These are phyloP conservation scores for Elephas maximus DNA, from an alignment of 2,113 vertebrate species.

Conservation along the genomic window DNA sequence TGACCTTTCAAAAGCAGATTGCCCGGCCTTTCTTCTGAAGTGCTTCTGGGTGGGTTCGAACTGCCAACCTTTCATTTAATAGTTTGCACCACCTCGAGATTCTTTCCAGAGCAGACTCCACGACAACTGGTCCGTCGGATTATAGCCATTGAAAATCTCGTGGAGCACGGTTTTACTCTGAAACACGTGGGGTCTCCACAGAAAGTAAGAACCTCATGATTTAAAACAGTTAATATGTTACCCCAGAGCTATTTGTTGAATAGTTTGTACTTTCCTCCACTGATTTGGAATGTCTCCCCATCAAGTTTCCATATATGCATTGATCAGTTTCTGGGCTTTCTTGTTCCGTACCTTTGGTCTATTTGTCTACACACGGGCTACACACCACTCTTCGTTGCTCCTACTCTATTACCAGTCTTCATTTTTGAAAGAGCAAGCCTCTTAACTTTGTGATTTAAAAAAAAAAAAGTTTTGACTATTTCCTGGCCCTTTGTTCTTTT, in stretches of 20 bases:
- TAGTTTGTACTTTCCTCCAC: neutral
- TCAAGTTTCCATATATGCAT: neutral
- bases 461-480: conserved; percentile 1
- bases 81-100: no score
- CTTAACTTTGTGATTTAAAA: neutral
- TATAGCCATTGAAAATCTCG: neutral
- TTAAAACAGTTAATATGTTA: no score
- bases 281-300: neutral
- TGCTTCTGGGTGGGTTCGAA: no score
- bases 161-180: no score
- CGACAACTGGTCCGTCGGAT: no score
- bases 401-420: neutral
- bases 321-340: neutral
- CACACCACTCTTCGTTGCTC: neutral
- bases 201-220: no score
- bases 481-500: neutral
- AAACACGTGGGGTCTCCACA: no score
- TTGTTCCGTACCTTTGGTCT: neutral
- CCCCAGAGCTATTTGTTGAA: neutral
- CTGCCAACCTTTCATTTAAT: no score
- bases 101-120: no score
- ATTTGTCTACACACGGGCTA: neutral
- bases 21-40: no score
- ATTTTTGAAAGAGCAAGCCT: conserved; percentile 33
- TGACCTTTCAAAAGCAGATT: no score